Percentiles rank a stretch among this genome's conserved stretches.
Evolutionary conservation across 2,113 vertebrate species (phyloP).

Genomic region (Megaceryle maxima): DNA sequence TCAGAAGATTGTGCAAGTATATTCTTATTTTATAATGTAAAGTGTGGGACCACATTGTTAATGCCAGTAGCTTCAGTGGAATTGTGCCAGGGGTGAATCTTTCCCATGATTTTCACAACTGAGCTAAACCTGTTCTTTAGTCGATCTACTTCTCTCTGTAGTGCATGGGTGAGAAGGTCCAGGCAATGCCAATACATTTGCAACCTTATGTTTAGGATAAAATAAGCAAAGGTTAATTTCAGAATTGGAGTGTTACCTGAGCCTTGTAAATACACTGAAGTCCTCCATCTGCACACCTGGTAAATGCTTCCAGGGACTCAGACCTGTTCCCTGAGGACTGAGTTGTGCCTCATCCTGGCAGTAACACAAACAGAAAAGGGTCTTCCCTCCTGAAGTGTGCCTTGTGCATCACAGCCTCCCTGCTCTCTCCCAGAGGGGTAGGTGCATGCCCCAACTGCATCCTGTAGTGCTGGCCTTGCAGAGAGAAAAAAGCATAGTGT

Average conservation of each 20-base stretch:
- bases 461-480: background rate
- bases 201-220: background rate
- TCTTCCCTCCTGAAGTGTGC: rapidly evolving
- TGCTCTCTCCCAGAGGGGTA: background rate
- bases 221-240: background rate
- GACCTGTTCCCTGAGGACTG: background rate
- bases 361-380: background rate
- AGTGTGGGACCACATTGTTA: background rate
- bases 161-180: background rate
- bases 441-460: background rate
- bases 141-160: background rate
- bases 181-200: background rate
- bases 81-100: background rate
- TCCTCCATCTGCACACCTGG: background rate
- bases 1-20: background rate
- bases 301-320: background rate
- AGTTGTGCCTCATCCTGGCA: background rate
- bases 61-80: background rate
- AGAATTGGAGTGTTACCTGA: background rate
- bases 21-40: background rate
- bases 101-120: constrained; percentile 23
- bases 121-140: background rate
- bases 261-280: background rate
- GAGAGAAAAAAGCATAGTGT: background rate
- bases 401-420: rapidly evolving